Percentiles rank a stretch among this genome's conserved stretches.
Evolutionary conservation across 2,888 invertebrate genomes (phyloP).

Genomic region (Sepioteuthis lessoniana): DNA sequence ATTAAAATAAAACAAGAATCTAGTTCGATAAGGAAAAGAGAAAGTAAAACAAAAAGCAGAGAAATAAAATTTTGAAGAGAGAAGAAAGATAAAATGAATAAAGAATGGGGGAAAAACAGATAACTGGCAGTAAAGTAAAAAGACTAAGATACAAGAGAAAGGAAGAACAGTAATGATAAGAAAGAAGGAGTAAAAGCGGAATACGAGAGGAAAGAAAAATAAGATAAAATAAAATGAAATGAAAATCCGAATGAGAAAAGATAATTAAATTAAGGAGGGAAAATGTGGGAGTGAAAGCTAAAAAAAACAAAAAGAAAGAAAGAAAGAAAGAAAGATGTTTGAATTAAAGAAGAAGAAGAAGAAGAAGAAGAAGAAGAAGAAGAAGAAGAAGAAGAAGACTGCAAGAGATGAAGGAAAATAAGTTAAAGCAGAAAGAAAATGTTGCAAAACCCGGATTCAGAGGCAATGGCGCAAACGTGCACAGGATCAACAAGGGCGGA

Average conservation of each 20-base stretch:
- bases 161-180: too few relatives aligned
- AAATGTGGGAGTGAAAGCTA: too few relatives aligned
- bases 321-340: too few relatives aligned
- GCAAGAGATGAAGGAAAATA: neutral
- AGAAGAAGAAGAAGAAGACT: neutral
- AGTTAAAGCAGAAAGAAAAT: neutral
- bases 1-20: neutral
- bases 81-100: too few relatives aligned
- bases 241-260: neutral
- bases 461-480: neutral
- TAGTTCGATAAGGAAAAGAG: neutral
- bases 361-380: too few relatives aligned
- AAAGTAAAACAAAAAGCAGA: neutral
- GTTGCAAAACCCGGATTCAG: neutral
- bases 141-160: too few relatives aligned
- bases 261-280: too few relatives aligned
- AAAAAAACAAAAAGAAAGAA: neutral
- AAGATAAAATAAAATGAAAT: neutral
- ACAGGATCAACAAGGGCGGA: constrained; percentile 24
- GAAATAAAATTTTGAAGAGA: too few relatives aligned
- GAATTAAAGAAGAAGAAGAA: too few relatives aligned
- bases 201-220: neutral
- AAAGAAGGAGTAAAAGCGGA: too few relatives aligned
- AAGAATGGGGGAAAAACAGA: too few relatives aligned
- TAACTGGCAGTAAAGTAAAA: too few relatives aligned